Conservation (phyloP, 2,113 vertebrate genomes). For the Albula glossodonta region DNA sequence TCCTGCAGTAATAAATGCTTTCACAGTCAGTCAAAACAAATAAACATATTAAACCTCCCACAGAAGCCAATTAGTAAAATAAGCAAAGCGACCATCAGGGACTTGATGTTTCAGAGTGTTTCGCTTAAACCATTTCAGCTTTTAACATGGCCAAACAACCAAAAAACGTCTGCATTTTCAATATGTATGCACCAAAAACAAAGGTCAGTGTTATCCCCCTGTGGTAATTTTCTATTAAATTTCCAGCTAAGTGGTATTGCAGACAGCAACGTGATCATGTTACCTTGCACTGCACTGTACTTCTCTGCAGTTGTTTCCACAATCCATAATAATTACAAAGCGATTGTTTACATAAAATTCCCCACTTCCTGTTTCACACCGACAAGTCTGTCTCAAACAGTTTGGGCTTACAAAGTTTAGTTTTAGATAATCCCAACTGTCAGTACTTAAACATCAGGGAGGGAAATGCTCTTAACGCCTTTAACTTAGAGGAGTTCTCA, state of each 20-base stretch:
- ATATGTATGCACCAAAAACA: not conserved
- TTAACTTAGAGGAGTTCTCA: not conserved
- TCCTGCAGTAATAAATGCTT: conserved; percentile 2
- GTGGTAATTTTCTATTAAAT: not conserved
- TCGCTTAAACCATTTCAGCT: not conserved
- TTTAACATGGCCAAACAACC: not conserved
- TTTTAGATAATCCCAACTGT: not conserved
- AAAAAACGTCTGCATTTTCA: not conserved
- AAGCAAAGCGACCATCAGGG: conserved; percentile 17
- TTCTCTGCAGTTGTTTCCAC: not conserved
- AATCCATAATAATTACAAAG: not conserved
- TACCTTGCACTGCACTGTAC: not conserved
- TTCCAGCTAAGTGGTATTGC: not conserved
- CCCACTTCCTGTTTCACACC: not conserved
- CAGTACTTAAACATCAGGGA: not conserved
- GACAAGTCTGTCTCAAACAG: not conserved
- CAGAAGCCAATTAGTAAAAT: conserved; percentile 24
- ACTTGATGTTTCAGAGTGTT: not conserved
- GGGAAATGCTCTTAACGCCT: not conserved
- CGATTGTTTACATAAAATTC: not conserved
- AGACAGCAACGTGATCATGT: not conserved
- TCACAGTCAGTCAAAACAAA: not conserved
- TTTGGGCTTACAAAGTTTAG: not conserved
- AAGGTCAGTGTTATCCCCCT: not conserved
- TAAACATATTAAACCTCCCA: conserved; percentile 30